phyloP scores from a whole-genome alignment of 2,888 invertebrate genomes.

The Oxycera nigricornis region DNA sequence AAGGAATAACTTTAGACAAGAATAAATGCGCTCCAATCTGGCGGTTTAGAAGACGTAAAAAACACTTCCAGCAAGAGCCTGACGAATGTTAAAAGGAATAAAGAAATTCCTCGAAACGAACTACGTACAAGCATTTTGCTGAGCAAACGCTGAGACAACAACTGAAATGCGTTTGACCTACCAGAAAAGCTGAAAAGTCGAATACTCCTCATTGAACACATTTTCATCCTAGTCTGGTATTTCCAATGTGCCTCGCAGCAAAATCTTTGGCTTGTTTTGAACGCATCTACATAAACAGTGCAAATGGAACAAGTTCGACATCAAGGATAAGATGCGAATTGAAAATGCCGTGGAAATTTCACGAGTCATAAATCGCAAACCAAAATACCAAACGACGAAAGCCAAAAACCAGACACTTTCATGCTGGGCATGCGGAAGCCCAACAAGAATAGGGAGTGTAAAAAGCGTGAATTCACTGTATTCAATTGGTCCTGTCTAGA shows the following conservation, averaged over 20 bases:
- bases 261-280: not conserved
- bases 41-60: too few species aligned
- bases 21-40: too few species aligned
- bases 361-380: conserved; percentile 33
- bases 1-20: too few species aligned
- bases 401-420: conserved; percentile 5
- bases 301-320: not conserved
- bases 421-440: not conserved
- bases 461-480: conserved; percentile 20
- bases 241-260: not conserved
- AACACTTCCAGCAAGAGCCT: too few species aligned
- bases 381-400: conserved; percentile 15
- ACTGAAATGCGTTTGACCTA: too few species aligned
- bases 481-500: conserved; percentile 29
- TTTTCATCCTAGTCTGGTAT: conserved; percentile 17
- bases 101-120: too few species aligned
- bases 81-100: too few species aligned
- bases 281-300: not conserved
- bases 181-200: not conserved
- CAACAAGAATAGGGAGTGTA: not conserved
- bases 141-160: too few species aligned
- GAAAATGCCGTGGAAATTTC: conserved; percentile 35
- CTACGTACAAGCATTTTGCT: too few species aligned
- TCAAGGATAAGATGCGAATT: not conserved
- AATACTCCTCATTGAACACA: not conserved